Evolutionary conservation across 1,140 invertebrate genomes (phyloP).

Genomic region (Cotesia glomerata): DNA sequence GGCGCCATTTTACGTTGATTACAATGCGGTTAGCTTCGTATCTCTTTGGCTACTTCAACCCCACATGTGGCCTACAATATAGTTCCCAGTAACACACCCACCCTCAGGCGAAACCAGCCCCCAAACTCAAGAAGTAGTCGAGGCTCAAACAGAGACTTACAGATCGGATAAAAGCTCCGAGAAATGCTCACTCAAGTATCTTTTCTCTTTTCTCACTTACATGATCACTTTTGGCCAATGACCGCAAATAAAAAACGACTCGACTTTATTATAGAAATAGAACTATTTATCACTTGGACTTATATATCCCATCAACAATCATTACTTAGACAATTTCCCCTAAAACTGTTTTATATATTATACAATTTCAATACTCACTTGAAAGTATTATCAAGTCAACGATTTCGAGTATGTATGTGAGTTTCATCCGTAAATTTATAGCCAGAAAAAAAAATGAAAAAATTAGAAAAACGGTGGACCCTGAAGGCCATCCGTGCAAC

Average conservation of each 20-base stretch:
- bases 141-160: not conserved
- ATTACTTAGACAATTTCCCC: too few species aligned
- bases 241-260: slow-evolving; percentile 10
- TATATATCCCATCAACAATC: slow-evolving; percentile 19
- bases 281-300: slow-evolving; percentile 8
- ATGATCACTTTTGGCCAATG: slow-evolving; percentile 25
- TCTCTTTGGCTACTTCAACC: slow-evolving; percentile 43
- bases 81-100: slow-evolving; percentile 11
- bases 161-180: not conserved
- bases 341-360: too few species aligned
- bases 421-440: not conserved
- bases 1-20: slow-evolving; percentile 62
- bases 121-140: not conserved
- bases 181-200: not conserved
- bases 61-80: slow-evolving; percentile 6
- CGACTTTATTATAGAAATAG: not conserved
- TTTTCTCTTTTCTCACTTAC: not conserved
- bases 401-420: not conserved
- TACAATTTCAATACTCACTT: too few species aligned
- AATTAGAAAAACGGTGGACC: too few species aligned
- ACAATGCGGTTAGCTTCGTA: slow-evolving; percentile 52
- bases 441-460: not conserved
- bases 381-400: too few species aligned
- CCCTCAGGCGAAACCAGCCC: not conserved
- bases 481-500: too few species aligned